Conservation (phyloP, 2,113 vertebrate genomes). For the Mormyrus iriodes region DNA sequence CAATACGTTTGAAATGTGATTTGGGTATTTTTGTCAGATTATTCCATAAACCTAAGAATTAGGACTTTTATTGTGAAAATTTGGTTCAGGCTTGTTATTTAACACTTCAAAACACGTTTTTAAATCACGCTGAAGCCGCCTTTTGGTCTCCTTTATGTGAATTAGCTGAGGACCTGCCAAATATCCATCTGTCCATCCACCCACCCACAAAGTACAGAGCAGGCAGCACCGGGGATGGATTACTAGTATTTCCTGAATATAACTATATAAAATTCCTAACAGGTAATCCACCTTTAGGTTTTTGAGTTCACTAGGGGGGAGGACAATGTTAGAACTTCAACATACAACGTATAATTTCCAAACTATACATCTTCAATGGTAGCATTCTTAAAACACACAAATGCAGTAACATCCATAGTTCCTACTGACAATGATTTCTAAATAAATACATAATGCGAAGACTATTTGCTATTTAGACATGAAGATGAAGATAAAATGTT, state of each 20-base stretch:
- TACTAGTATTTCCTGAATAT: neutral
- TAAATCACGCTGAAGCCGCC: neutral
- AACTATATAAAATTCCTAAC: neutral
- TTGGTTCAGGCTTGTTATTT: neutral
- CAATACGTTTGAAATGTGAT: conserved; percentile 42
- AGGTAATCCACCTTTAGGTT: neutral
- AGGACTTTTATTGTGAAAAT: neutral
- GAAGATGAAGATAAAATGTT: neutral
- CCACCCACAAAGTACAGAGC: neutral
- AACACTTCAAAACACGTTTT: neutral
- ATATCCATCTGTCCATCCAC: neutral
- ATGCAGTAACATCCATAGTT: neutral
- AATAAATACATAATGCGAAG: neutral
- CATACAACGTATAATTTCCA: neutral
- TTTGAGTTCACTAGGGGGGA: neutral
- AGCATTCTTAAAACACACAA: neutral
- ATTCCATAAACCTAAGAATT: neutral
- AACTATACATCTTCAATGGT: neutral
- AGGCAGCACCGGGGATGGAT: neutral
- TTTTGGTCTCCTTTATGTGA: neutral
- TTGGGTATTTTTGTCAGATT: conserved; percentile 28
- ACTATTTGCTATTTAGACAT: neutral
- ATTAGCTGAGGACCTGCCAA: neutral
- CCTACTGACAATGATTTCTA: neutral
- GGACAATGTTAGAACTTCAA: neutral